Evolutionary conservation across 2,888 invertebrate species (phyloP), one percentile per base, ranked within the genome.

Genomic region (Argyresthia goedartella): DNA sequence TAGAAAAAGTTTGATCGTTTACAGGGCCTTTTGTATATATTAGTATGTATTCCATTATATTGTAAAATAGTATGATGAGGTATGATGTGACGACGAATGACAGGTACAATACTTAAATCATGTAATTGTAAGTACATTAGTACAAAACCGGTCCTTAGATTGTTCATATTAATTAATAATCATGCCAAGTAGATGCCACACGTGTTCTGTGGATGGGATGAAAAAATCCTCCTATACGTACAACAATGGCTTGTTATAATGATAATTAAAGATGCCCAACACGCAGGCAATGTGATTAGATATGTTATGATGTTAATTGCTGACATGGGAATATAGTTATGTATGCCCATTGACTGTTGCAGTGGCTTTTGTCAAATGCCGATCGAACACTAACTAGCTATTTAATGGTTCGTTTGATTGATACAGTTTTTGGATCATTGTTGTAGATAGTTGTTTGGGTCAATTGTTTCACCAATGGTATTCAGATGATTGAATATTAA

Each of bases 241-340:
- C 45, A 52, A 52, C 70, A 71, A 71, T 71, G 63, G 63, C 62
- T 66, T 63, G 62, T 67, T 66, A 68, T 56, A 61, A 60, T 59
- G 58, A 59, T 60, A 69, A 71, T 71, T 71, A 66, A 59, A 57
- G 55, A 41, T 57, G 59, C 57, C 52, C 56, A 53, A 56, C 66
- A 64, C 65, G 65, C 61, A 64, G 61, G 61, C 63, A 58, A 62
- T 39, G 55, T 50, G 43, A 52, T 52, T 51, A 51, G 51, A 51
- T 51, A 51, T 51, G 51, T 51, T 52, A 48, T 45, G 39, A 52
- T 52, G 52, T 48, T 42, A 51, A 52, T 52, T 52, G 42, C 34
- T 34, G 52, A 48, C 52, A 52, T 52, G 52, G 52, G 52, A 52
- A 52, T 52, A 34, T 52, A 16, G 52, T 41, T 52, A 52, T 52